Evolutionary conservation across 1,140 invertebrate species (phyloP), one percentile per base, ranked within the genome.

Genomic region (Solenopsis fugax): DNA sequence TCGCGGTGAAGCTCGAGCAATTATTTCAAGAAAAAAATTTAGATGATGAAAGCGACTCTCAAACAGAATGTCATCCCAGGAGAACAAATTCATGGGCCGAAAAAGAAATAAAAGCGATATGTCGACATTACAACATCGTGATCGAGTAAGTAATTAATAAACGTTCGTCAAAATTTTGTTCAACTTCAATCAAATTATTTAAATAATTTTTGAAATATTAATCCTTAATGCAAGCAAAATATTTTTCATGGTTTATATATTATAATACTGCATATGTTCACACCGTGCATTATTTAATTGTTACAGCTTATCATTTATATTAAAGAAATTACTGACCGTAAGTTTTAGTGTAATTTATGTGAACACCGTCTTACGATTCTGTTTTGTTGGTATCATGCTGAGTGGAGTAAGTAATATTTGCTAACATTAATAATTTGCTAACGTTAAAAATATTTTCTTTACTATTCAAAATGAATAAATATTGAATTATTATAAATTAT

Each of bases 321-420:
- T 91, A 65, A 90, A 84, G 56, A n/a, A 75, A 52, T 7, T 92
- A 13, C 24, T 92, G 0, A 75, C 87, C 7, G 78, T 86, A 1
- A 91, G 90, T 16, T 58, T 92, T 12, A 86, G 72, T 34, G 2
- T 90, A 7, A 60, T 88, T 1, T 91, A 92, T 18, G 5, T 91
- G 21, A 87, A 81, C 48, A 88, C 73, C 34, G 72, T 92, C 12
- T 88, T 91, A 69, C 87, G 89, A 13, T 88, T 92, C 41, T 90
- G 89, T 24, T 91, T 91, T 58, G 34, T 92, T 6, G 78, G 77
- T n/a, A 85, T 90, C 13, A 87, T 88, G 58, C 0, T 77, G 7
- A 77, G 21, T 37, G 29, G 2, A 1, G 73, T 77, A 2, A 77
- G 73, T 77, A 77, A 60, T 24, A 24, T 91, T 2, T 3, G 34